Base-by-base conservation (phyloP, 2,113 vertebrate genomes). In the Typhlomys cinereus region DNA sequence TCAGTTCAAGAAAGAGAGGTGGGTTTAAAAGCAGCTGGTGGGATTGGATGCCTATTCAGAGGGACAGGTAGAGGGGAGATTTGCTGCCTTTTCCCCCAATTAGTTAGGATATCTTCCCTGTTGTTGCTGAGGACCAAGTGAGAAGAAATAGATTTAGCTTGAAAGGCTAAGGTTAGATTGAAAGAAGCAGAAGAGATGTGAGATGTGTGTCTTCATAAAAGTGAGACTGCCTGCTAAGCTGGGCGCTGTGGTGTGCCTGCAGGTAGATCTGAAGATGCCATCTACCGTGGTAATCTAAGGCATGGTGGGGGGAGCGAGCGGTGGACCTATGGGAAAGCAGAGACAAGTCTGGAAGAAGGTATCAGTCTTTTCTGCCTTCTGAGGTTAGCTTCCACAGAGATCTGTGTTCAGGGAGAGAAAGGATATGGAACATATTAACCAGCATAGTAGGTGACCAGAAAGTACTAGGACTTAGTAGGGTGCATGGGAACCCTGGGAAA, bases 51-150 rank as follows among this genome's bases (percentile, higher is more conserved):
- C 82, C 71, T 86, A 46, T 90, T 92, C 81, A 86, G 71, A 86
- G 75, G 85, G 66, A 81, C 10, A 71, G 81, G 78, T 31, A 18
- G 39, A 12, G n/a, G 21, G 48, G 57, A 25, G 78, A 91, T 90
- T 79, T 86, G 34, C 70, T 86, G 46, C 59, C 50, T 90, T 90
- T 92, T 5, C 62, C 39, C 25, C 88, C 69, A 93, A 31, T 95
- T 95, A 95, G 81, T 93, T 41, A 94, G 79, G 66, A 82, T 80
- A 87, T 52, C 69, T 84, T 85, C 44, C 89, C 54, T 88, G 79
- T 90, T 84, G 83, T 36, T 73, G 54, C 36, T 52, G 74, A 69
- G 92, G 90, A 41, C 59, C 83, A 90, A 41, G 34, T 80, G 82
- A 95, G 74, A 90, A 87, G 59, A 90, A 94, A 84, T 31, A 31